Conservation (phyloP, 2,113 vertebrate species). For the Nyctibius bracteatus region DNA sequence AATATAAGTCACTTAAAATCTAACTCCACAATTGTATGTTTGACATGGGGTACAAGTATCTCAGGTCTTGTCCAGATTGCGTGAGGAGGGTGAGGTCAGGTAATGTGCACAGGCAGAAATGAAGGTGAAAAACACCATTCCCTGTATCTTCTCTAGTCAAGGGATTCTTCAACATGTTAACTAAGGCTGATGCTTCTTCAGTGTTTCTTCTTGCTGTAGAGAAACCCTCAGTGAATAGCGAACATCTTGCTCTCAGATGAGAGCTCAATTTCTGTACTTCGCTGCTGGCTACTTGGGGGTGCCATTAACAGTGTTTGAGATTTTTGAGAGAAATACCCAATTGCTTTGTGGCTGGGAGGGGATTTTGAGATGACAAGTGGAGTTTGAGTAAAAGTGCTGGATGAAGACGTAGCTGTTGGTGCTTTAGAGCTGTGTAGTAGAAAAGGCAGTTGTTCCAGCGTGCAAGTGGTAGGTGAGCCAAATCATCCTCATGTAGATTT, state of each 20-base stretch:
- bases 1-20: background rate
- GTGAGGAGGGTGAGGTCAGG: background rate
- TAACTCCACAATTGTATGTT: background rate
- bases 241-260: background rate
- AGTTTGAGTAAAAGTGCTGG: background rate
- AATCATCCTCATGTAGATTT: background rate
- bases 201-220: background rate
- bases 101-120: background rate
- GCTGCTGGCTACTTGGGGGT: background rate
- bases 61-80: background rate
- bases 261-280: background rate
- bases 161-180: background rate
- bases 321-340: background rate
- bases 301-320: background rate
- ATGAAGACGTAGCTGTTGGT: background rate
- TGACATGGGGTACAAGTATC: fast-evolving
- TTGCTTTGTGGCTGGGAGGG: background rate
- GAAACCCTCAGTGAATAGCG: background rate
- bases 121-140: background rate
- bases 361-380: background rate
- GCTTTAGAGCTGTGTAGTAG: background rate
- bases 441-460: fast-evolving
- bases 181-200: background rate
- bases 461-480: background rate
- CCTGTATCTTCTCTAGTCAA: background rate